Evolutionary conservation across 2,797 vertebrate genomes (phyloP).

Genomic region (Alauda arvensis): DNA sequence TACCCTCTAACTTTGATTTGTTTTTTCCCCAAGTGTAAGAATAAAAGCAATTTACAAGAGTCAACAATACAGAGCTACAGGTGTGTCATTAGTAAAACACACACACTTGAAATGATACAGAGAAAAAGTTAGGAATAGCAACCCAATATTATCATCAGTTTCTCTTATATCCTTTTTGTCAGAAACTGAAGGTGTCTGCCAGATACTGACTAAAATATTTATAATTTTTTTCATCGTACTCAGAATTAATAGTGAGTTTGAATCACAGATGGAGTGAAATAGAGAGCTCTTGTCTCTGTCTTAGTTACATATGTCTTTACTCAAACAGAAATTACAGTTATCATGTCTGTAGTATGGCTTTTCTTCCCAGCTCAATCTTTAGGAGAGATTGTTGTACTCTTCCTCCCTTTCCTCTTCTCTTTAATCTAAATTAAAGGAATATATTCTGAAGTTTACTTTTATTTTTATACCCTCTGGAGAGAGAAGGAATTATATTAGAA

Average conservation of each 20-base stretch:
- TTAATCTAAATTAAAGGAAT: background rate
- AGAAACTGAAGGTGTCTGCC: background rate
- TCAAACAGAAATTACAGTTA: slow-evolving; percentile 26
- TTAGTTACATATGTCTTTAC: slow-evolving; percentile 29
- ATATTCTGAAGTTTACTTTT: background rate
- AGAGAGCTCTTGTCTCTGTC: slow-evolving; percentile 32
- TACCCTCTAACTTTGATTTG: background rate
- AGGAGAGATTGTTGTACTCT: background rate
- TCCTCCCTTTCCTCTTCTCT: background rate
- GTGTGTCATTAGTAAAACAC: background rate
- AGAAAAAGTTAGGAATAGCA: background rate
- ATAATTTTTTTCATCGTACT: background rate
- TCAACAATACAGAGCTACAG: background rate
- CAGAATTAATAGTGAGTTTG: background rate
- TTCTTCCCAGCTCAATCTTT: background rate
- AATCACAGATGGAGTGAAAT: slow-evolving; percentile 40
- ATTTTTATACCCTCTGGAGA: background rate
- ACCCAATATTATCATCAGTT: background rate
- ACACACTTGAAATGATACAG: background rate
- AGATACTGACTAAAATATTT: background rate
- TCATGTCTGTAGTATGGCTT: background rate
- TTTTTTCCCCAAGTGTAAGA: background rate
- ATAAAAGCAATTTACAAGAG: background rate
- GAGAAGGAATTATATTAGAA: background rate
- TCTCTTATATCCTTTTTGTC: background rate